Percentiles rank a stretch among this genome's conserved stretches.
Evolutionary conservation across 2,888 invertebrate species (phyloP).

Genomic region (Xestia xanthographa): DNA sequence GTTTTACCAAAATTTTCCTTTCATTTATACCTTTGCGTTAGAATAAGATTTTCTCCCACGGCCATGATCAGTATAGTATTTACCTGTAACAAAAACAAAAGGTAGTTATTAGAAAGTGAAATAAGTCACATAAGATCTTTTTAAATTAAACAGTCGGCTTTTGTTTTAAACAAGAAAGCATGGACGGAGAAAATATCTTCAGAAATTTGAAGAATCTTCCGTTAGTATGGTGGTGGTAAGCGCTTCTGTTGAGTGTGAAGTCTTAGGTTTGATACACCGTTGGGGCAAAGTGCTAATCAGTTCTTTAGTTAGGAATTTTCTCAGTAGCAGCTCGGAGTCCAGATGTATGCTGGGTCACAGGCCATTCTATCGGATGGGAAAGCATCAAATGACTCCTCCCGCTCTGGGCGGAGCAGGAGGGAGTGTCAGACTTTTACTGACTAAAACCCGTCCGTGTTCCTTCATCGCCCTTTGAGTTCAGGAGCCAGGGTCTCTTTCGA

Average conservation of each 20-base stretch:
- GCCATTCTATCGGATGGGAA: no score
- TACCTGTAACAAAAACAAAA: constrained; percentile 72
- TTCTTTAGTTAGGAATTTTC: neutral
- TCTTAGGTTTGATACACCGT: neutral
- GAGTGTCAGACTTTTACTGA: no score
- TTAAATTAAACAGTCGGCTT: constrained; percentile 45
- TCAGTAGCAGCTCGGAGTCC: neutral
- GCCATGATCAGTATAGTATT: constrained; percentile 53
- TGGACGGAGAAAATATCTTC: constrained; percentile 1
- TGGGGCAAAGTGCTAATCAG: neutral
- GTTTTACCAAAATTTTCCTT: constrained; percentile 43
- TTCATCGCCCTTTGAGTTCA: no score
- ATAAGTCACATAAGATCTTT: constrained; percentile 50
- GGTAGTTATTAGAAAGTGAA: constrained; percentile 57
- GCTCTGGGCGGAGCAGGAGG: no score
- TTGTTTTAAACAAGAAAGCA: constrained; percentile 62
- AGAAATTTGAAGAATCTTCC: neutral
- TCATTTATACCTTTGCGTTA: constrained; percentile 48
- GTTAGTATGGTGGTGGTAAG: neutral
- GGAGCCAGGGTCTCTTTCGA: no score
- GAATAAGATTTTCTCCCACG: constrained; percentile 51
- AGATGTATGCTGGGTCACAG: neutral
- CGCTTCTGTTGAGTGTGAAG: neutral
- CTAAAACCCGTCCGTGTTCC: no score
- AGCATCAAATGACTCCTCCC: no score